These are phyloP conservation scores for Anoplius nigerrimus DNA, from an alignment of 2,888 invertebrate species.

Conservation along the genomic window DNA sequence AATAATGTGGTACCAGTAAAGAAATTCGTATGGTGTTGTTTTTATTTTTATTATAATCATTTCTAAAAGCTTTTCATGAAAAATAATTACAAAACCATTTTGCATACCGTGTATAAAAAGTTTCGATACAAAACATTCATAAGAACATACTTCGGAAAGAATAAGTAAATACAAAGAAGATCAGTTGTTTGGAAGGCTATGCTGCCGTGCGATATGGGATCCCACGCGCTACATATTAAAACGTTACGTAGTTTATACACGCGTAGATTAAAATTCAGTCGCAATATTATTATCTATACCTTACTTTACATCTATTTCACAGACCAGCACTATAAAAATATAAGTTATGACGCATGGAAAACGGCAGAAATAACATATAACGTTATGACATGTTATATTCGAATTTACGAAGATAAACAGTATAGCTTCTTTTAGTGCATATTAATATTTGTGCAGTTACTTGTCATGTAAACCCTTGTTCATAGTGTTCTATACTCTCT, in stretches of 20 bases:
- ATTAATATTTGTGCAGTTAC: slow-evolving; percentile 22
- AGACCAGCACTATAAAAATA: slow-evolving; percentile 32
- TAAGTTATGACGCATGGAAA: slow-evolving; percentile 25
- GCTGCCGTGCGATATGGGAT: too few relatives aligned
- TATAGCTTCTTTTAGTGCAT: slow-evolving; percentile 20
- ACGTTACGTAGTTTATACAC: not conserved
- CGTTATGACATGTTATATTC: slow-evolving; percentile 12
- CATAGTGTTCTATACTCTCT: not conserved
- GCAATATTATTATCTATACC: not conserved
- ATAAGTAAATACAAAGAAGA: too few relatives aligned
- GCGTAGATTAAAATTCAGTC: not conserved
- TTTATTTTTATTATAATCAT: slow-evolving; percentile 22
- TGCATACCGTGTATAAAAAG: slow-evolving; percentile 16
- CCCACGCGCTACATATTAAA: not conserved
- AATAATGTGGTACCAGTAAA: not conserved
- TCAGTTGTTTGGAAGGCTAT: too few relatives aligned
- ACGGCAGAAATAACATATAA: slow-evolving; percentile 14
- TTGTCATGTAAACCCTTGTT: slow-evolving; percentile 11
- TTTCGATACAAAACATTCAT: slow-evolving; percentile 2
- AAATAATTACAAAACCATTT: slow-evolving; percentile 27
- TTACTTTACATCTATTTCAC: slow-evolving; percentile 2
- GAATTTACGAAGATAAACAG: slow-evolving; percentile 23
- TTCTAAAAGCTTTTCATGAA: slow-evolving; percentile 28
- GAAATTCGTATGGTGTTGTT: not conserved
- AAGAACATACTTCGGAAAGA: too few relatives aligned